Evolutionary conservation across 1,140 invertebrate genomes (phyloP).

Genomic region (Arion vulgaris): DNA sequence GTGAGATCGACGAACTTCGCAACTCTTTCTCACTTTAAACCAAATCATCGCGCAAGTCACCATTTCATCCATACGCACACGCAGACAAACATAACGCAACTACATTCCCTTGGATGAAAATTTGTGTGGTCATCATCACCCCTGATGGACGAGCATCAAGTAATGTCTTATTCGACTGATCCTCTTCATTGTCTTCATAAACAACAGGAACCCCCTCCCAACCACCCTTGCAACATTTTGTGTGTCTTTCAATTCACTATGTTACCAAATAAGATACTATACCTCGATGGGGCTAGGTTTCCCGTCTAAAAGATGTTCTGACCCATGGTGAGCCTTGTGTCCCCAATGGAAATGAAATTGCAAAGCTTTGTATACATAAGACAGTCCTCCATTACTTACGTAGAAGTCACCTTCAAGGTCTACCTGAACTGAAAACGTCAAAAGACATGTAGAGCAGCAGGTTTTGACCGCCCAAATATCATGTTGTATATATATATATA

Average conservation of each 20-base stretch:
- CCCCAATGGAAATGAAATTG: constrained; percentile 73
- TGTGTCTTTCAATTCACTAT: background rate
- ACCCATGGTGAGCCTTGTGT: constrained; percentile 57
- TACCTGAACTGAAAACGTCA: constrained; percentile 58
- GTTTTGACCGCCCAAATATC: too few relatives aligned
- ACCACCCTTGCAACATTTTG: background rate
- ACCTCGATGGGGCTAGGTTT: constrained; percentile 64
- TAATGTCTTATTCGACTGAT: too few relatives aligned
- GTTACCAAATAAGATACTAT: background rate
- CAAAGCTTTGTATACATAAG: constrained; percentile 58
- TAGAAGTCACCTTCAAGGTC: constrained; percentile 58
- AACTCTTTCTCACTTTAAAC: too few relatives aligned
- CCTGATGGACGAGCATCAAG: too few relatives aligned
- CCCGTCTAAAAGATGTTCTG: constrained; percentile 65
- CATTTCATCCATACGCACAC: too few relatives aligned
- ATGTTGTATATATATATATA: too few relatives aligned
- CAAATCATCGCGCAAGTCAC: too few relatives aligned
- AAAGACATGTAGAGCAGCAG: background rate
- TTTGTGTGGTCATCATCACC: too few relatives aligned
- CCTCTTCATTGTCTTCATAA: too few relatives aligned
- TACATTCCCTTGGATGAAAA: too few relatives aligned
- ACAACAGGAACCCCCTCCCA: background rate
- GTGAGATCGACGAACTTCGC: too few relatives aligned
- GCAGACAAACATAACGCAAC: too few relatives aligned
- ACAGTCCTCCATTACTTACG: constrained; percentile 61